Percentiles rank a stretch among this genome's conserved stretches.
phyloP scores from a whole-genome alignment of 2,113 vertebrate species.

The Arothron firmamentum region DNA sequence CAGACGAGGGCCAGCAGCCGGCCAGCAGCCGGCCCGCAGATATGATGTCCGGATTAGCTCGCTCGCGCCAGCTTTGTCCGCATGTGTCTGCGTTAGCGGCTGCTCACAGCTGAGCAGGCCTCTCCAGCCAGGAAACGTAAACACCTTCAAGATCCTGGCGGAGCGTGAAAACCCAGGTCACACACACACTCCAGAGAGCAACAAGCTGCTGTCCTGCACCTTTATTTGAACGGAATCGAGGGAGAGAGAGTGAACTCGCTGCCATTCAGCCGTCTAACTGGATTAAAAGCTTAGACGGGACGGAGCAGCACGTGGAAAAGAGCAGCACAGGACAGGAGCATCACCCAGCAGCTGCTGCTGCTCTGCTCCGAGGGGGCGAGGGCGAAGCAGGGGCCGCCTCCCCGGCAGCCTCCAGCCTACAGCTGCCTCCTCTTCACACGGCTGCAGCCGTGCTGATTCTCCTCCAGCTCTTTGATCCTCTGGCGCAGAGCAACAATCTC shows the following conservation, averaged over 20 bases:
- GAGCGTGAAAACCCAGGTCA: too few relatives aligned
- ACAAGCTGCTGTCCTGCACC: too few relatives aligned
- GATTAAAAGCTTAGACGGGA: slow-evolving; percentile 50
- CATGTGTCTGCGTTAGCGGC: too few relatives aligned
- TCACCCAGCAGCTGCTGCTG: slow-evolving; percentile 1
- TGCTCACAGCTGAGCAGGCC: too few relatives aligned
- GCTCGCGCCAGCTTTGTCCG: not conserved
- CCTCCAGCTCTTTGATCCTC: slow-evolving; percentile 64
- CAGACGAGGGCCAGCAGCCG: not conserved
- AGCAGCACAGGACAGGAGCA: slow-evolving; percentile 12
- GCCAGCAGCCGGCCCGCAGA: not conserved
- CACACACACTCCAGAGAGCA: too few relatives aligned
- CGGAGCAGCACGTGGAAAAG: not conserved
- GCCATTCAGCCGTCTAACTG: slow-evolving; percentile 37
- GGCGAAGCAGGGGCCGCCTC: too few relatives aligned
- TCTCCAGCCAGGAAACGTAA: not conserved
- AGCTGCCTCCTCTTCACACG: slow-evolving; percentile 46
- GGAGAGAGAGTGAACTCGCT: not conserved
- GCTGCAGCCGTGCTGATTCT: slow-evolving; percentile 19
- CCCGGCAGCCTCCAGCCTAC: not conserved
- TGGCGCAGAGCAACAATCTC: slow-evolving; percentile 55
- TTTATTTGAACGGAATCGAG: not conserved
- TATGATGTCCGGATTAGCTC: not conserved
- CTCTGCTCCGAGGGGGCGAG: too few relatives aligned
- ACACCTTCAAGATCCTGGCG: not conserved